Evolutionary conservation across 2,888 invertebrate species (phyloP).

Genomic region (Phyto melanocephala): DNA sequence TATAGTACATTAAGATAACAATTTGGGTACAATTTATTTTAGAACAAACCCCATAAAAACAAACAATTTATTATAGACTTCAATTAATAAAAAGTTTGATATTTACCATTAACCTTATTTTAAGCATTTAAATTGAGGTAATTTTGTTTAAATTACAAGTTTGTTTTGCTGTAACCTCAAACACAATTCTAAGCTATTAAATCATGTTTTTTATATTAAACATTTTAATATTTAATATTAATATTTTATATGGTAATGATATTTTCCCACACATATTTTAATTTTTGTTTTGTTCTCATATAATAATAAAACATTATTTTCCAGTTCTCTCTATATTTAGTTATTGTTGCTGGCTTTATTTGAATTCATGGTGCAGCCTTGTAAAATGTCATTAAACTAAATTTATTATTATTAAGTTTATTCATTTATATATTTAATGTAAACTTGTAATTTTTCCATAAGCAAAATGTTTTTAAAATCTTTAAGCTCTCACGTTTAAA

Average conservation of each 20-base stretch:
- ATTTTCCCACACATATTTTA: conserved; percentile 45
- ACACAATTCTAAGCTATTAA: neutral
- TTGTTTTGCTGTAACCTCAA: neutral
- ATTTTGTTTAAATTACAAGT: neutral
- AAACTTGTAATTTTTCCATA: conserved; percentile 21
- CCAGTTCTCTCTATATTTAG: neutral
- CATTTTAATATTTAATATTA: neutral
- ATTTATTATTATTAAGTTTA: conserved; percentile 24
- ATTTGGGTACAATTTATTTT: neutral
- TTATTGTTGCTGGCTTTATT: neutral
- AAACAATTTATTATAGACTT: too few species aligned
- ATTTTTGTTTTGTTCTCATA: neutral
- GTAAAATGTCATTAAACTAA: conserved; percentile 59
- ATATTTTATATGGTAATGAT: neutral
- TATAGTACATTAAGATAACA: neutral
- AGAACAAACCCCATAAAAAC: neutral
- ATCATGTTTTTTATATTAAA: too few species aligned
- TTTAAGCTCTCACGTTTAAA: conserved; percentile 32
- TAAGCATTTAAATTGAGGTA: neutral
- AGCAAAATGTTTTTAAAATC: neutral
- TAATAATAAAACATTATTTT: conserved; percentile 2
- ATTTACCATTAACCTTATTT: neutral
- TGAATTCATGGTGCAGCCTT: conserved; percentile 59
- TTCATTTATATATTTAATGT: conserved; percentile 28
- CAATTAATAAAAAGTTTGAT: too few species aligned